Evolutionary conservation across 2,113 vertebrate genomes (phyloP), one percentile per base, ranked within the genome.

Genomic region (Montifringilla adamsi): DNA sequence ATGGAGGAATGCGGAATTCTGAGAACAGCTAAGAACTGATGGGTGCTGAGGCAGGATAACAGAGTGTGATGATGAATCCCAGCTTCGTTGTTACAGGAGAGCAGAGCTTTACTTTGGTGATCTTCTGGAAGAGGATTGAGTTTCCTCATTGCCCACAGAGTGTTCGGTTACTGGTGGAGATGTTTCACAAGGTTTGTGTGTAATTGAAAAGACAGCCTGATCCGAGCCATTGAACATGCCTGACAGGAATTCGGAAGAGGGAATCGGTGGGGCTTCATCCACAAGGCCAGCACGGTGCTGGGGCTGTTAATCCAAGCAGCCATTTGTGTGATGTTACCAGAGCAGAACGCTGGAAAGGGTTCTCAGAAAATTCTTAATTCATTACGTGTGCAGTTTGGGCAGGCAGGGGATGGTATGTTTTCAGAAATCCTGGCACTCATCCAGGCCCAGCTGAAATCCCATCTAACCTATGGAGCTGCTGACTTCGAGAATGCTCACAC

Each of bases 131-230:
- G 10, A 22, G 33, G 20, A 64, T 79, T 89, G 33, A 67, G 23
- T 58, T 69, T 52, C 23, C 43, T 50, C 9, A 19, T 58, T 72
- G 53, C 44, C 50, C 31, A 3, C 22, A 23, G 64, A 24, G 67
- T 47, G 52, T 80, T 77, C 37, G 27, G 44, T 87, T 72, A 69
- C 49, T 69, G 39, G 73, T 21, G 46, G 72, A 69, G 30, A 68
- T 12, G 37, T 46, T 82, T 95, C 43, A 39, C 15, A 27, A 83
- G 77, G 49, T 67, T 86, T 11, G 62, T 3, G 7, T 91, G 66
- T 85, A 88, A 95, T 68, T 83, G 89, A 90, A 97, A 93, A 93
- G 68, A 73, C 84, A 94, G 90, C 43, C 68, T 52, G 73, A 76
- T 55, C 35, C 3, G 3, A 82, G 44, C n/a, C 80, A 39, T 44